phyloP scores from a whole-genome alignment of 2,888 invertebrate species.

The Spialia ferax region DNA sequence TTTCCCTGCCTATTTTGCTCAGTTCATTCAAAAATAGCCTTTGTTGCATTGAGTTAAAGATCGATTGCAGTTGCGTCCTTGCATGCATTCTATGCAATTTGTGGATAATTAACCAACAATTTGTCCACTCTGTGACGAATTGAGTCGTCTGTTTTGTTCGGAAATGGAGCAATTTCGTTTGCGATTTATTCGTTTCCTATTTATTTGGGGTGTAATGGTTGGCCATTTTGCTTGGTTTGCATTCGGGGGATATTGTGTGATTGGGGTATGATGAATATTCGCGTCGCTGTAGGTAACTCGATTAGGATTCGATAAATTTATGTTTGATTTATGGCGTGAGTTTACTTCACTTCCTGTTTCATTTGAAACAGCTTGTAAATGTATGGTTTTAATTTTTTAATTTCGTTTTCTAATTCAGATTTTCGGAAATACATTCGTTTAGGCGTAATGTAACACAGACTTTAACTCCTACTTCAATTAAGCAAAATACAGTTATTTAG shows the following conservation, averaged over 20 bases:
- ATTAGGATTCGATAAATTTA: constrained; percentile 49
- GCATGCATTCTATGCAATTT: constrained; percentile 41
- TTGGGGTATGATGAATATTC: constrained; percentile 64
- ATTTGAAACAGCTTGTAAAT: not conserved
- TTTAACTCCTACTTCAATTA: too few species aligned
- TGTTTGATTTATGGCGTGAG: not conserved
- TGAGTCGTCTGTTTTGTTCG: constrained; percentile 69
- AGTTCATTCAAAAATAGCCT: constrained; percentile 26
- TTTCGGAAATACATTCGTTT: not conserved
- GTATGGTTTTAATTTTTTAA: too few species aligned
- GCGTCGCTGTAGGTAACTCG: constrained; percentile 73
- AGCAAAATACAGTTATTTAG: too few species aligned
- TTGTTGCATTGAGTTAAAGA: constrained; percentile 29
- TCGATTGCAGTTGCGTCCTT: constrained; percentile 28
- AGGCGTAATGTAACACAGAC: too few species aligned
- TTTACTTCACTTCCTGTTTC: not conserved
- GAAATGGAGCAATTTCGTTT: constrained; percentile 79
- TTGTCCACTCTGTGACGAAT: constrained; percentile 72
- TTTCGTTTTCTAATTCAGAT: not conserved
- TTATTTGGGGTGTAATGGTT: constrained; percentile 67
- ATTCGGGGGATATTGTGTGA: constrained; percentile 27
- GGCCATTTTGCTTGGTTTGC: constrained; percentile 60
- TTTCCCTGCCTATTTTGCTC: not conserved
- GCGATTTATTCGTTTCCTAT: constrained; percentile 75
- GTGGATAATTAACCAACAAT: constrained; percentile 53